A percentile compares a stretch with the other conserved stretches of the same genome.
Conservation (phyloP, 2,888 invertebrate species). For the Ceramica pisi region DNA sequence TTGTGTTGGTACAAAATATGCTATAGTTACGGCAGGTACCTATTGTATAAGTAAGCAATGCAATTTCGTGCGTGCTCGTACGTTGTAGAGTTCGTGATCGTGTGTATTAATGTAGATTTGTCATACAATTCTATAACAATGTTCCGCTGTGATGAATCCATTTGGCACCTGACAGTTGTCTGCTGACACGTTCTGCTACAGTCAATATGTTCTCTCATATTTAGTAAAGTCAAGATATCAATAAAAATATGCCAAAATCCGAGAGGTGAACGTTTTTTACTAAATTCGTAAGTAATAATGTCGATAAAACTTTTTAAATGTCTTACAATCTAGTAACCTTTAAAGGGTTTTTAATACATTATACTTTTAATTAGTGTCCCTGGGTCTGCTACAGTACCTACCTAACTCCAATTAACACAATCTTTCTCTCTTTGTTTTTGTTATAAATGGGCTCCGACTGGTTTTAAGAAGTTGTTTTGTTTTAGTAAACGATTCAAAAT, state of each 20-base stretch:
- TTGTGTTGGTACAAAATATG: slow-evolving; percentile 13
- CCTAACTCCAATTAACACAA: background rate
- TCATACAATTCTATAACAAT: slow-evolving; percentile 2
- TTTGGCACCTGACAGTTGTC: too few relatives aligned
- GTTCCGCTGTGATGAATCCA: background rate
- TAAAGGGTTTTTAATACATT: slow-evolving; percentile 4
- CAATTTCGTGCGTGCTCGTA: background rate
- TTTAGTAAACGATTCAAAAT: slow-evolving; percentile 1
- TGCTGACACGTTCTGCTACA: background rate
- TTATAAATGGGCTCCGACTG: background rate
- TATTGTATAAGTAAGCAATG: slow-evolving; percentile 1
- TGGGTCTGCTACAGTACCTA: background rate
- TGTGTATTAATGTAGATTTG: slow-evolving; percentile 10
- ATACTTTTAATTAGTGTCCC: background rate
- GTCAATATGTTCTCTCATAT: background rate
- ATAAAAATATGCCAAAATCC: background rate
- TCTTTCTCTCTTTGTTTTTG: slow-evolving; percentile 1
- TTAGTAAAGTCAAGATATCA: background rate
- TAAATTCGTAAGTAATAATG: background rate
- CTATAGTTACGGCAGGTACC: background rate
- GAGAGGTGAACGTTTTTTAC: background rate
- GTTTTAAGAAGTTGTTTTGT: slow-evolving; percentile 14
- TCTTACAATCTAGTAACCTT: background rate
- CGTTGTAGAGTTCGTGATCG: background rate
- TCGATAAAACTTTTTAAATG: background rate